These are phyloP conservation scores for Eptesicus fuscus DNA, from an alignment of 2,113 vertebrate genomes.

Conservation along the genomic window DNA sequence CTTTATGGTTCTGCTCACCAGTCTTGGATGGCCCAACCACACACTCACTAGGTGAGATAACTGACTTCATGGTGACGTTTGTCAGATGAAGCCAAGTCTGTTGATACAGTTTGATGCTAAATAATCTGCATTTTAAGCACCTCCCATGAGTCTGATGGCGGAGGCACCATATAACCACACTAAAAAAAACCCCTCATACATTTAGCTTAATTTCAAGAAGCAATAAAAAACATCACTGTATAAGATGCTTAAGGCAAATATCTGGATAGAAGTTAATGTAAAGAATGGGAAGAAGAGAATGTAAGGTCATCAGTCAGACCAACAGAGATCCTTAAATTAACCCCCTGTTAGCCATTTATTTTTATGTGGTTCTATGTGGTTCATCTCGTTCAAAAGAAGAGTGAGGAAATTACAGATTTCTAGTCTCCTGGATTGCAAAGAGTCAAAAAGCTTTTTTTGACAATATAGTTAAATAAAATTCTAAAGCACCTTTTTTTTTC, in stretches of 20 bases:
- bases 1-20: neutral
- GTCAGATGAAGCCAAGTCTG: neutral
- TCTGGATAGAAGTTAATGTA: neutral
- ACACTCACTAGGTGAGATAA: neutral
- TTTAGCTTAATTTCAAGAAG: neutral
- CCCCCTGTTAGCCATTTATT: neutral
- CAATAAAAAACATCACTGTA: neutral
- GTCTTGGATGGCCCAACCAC: neutral
- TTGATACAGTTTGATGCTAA: neutral
- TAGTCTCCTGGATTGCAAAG: neutral
- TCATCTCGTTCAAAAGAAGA: neutral
- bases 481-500: neutral
- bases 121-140: neutral
- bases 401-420: neutral
- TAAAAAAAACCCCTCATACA: neutral
- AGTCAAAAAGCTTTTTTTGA: neutral
- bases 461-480: neutral
- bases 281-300: neutral
- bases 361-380: neutral
- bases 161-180: neutral
- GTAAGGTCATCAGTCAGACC: neutral
- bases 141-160: neutral
- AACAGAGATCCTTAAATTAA: neutral
- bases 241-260: neutral
- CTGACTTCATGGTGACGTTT: neutral